Evolutionary conservation across 2,888 invertebrate species (phyloP), one percentile per base, ranked within the genome.

Genomic region (Diploptera punctata): DNA sequence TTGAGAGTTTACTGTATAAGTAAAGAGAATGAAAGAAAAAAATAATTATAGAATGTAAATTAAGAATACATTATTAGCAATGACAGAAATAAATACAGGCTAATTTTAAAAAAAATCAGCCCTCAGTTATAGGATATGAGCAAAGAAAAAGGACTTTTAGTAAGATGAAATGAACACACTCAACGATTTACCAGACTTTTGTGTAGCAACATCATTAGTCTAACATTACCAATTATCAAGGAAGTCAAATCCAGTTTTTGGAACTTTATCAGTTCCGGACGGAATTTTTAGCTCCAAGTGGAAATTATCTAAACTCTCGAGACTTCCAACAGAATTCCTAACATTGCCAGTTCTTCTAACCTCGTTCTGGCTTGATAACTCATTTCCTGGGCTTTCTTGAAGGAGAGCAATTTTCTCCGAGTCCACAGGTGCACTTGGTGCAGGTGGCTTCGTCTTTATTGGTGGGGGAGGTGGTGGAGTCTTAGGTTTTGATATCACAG

Each of bases 191-290:
- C 3, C 57, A 57, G 26, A 13, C 26, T 9, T 24, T n/a, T 57
- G 24, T 13, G n/a, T 21, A 5, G 7, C 0, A 26, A 26, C 21
- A 5, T 19, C 19, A 9, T 3, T 7, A 65, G 21, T 26, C 19
- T 4, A 43, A 9, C 21, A 43, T 81, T 85, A 86, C 87, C 87
- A 87, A 77, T 87, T 86, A 78, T 86, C 86, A 62, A 87, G 81
- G 80, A 87, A 86, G 77, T 86, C 87, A 78, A 86, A 87, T 62
- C 86, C 86, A 75, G 86, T 86, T 80, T 86, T 87, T 76, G 87
- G 87, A 77, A 87, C 85, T 76, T 86, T 86, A 77, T 86, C 85
- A 47, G 70, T 44, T n/a, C 31, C 38, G 44, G 68, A 43, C 16
- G 62, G 62, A 49, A 33, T 65, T 18, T 70, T 57, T 16, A 71